These are phyloP conservation scores for Hemiscyllium ocellatum DNA, from an alignment of 2,113 vertebrate species.

Conservation along the genomic window DNA sequence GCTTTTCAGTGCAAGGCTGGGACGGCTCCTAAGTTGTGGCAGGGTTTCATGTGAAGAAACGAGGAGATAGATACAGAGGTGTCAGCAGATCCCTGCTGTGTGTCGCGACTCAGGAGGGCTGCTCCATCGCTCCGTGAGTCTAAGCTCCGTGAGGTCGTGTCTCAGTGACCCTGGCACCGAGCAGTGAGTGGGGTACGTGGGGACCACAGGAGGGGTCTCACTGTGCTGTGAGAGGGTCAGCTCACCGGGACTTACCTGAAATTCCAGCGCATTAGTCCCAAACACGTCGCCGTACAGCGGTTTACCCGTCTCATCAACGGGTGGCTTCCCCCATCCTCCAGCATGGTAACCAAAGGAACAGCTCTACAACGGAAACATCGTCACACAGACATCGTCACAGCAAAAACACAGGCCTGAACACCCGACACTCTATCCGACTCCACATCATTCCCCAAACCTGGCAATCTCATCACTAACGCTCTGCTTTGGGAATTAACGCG, in stretches of 20 bases:
- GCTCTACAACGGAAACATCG: constrained; percentile 55
- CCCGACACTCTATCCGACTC: no score
- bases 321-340: constrained; percentile 87
- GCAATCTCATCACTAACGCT: no score
- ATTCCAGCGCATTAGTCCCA: constrained; percentile 78
- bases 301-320: constrained; percentile 79
- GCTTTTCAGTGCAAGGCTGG: not conserved
- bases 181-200: not conserved
- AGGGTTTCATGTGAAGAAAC: no score
- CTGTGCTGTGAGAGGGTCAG: not conserved
- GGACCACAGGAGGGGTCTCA: not conserved
- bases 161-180: not conserved
- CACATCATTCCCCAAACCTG: no score
- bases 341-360: constrained; percentile 86
- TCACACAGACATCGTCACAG: not conserved
- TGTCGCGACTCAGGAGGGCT: not conserved
- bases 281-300: constrained; percentile 87
- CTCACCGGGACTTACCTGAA: constrained; percentile 58
- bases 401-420: not conserved
- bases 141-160: no score
- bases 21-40: not conserved
- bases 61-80: not conserved
- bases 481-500: no score
- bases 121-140: no score
- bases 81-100: not conserved